Percentiles rank a stretch among this genome's conserved stretches.
phyloP scores from a whole-genome alignment of 2,888 invertebrate species.

The Rotaria magnacalcarata region DNA sequence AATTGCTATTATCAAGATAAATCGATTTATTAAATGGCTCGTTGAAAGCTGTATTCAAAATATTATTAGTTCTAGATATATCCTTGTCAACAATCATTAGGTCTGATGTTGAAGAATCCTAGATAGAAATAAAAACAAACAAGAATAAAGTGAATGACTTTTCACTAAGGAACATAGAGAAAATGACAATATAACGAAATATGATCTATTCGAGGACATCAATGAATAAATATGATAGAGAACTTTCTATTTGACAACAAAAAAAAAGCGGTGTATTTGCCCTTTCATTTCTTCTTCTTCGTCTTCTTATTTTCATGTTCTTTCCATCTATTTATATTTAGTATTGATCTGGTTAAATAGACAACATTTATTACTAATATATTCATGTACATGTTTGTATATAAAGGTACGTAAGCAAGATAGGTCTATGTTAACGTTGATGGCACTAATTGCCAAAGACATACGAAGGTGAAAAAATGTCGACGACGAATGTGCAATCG shows the following conservation, averaged over 20 bases:
- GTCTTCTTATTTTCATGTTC: too few relatives aligned
- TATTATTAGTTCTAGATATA: not conserved
- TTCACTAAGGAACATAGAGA: not conserved
- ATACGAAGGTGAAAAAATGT: not conserved
- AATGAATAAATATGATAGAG: not conserved
- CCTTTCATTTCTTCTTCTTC: too few relatives aligned
- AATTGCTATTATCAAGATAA: not conserved
- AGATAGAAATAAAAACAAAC: not conserved
- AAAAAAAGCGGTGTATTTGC: not conserved
- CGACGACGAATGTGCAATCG: not conserved
- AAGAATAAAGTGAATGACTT: not conserved
- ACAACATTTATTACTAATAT: not conserved
- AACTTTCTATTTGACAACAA: not conserved
- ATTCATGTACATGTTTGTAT: not conserved
- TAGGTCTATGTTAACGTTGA: not conserved
- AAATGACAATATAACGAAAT: constrained; percentile 3
- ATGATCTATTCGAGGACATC: constrained; percentile 2
- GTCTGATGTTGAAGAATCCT: not conserved
- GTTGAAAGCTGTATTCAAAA: not conserved
- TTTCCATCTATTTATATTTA: not conserved
- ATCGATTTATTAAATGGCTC: not conserved
- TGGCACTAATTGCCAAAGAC: not conserved
- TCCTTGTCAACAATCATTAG: constrained; percentile 2
- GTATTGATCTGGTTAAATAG: not conserved
- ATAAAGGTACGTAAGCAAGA: not conserved